Percentiles rank a stretch among this genome's conserved stretches.
phyloP scores from a whole-genome alignment of 1,140 invertebrate genomes.

The Zaprionus inermis region DNA sequence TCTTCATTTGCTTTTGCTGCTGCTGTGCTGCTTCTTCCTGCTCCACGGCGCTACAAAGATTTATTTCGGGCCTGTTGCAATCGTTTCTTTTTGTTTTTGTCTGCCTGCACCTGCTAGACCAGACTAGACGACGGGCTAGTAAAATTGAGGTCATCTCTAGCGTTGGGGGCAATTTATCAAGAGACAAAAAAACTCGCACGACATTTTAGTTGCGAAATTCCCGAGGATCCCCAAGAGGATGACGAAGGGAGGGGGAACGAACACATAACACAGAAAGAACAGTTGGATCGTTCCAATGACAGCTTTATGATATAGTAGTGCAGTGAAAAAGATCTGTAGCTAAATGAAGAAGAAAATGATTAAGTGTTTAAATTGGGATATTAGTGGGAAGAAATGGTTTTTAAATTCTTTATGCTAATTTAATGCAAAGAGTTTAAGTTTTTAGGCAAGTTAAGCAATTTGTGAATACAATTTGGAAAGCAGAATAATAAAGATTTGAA shows the following conservation, averaged over 20 bases:
- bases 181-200: slow-evolving; percentile 16
- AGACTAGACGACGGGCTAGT: slow-evolving; percentile 15
- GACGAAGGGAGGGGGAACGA: not conserved
- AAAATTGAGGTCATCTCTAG: slow-evolving; percentile 61
- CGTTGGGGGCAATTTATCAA: slow-evolving; percentile 61
- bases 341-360: not conserved
- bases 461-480: not conserved
- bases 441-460: not conserved
- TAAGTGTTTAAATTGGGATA: not conserved
- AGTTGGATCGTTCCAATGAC: slow-evolving; percentile 4
- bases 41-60: slow-evolving; percentile 55
- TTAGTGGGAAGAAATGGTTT: not conserved
- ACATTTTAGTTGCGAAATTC: slow-evolving; percentile 70
- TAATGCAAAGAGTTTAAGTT: not conserved
- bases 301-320: slow-evolving; percentile 4
- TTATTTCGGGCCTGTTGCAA: slow-evolving; percentile 73
- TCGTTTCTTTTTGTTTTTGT: slow-evolving; percentile 37
- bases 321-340: not conserved
- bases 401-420: slow-evolving; percentile 1
- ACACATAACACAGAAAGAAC: not conserved
- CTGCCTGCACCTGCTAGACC: slow-evolving; percentile 63
- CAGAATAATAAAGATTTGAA: too few species aligned
- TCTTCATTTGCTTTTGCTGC: not conserved
- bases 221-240: slow-evolving; percentile 2
- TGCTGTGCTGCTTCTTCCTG: slow-evolving; percentile 17